Evolutionary conservation across 2,113 vertebrate genomes (phyloP).

Genomic region (Rousettus leschenaultii): DNA sequence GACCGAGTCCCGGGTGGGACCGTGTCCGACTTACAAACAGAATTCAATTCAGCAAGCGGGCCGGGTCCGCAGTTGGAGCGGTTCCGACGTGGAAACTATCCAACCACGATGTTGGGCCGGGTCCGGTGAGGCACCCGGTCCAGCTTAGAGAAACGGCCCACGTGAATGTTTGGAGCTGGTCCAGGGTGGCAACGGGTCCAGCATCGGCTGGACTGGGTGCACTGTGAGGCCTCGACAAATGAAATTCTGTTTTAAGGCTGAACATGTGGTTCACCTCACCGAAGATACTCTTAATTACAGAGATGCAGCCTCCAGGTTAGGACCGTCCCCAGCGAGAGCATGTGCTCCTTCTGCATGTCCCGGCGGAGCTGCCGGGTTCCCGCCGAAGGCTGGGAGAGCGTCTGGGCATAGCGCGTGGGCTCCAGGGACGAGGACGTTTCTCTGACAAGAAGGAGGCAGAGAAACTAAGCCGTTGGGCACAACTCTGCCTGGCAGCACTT

Average conservation of each 20-base stretch:
- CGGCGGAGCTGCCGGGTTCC: background rate
- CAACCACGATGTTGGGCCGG: too few relatives aligned
- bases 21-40: too few relatives aligned
- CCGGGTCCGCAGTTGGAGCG: too few relatives aligned
- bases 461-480: background rate
- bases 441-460: background rate
- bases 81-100: background rate
- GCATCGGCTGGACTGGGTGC: background rate
- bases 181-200: background rate
- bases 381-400: background rate
- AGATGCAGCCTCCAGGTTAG: background rate
- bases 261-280: background rate
- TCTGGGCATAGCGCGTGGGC: background rate
- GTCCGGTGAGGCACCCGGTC: background rate
- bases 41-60: too few relatives aligned
- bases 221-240: background rate
- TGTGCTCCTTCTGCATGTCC: background rate
- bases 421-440: background rate
- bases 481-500: background rate
- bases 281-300: background rate
- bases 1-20: too few relatives aligned
- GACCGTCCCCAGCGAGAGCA: background rate
- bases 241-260: background rate
- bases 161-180: too few relatives aligned
- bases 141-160: too few relatives aligned